Conservation (phyloP, 2,888 invertebrate genomes). For the Callyntrura guangdongensis region DNA sequence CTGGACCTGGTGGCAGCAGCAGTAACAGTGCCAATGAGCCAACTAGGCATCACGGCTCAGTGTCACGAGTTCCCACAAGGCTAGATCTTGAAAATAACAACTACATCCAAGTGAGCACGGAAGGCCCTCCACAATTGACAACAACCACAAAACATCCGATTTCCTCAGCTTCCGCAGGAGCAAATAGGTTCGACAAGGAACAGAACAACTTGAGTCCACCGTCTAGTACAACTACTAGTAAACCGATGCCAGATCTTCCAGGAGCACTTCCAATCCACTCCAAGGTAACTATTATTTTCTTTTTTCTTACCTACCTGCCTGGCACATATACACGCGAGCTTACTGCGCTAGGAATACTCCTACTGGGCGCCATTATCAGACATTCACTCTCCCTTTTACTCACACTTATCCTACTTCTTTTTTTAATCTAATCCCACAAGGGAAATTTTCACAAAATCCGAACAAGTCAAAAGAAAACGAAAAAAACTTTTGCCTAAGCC, state of each 20-base stretch:
- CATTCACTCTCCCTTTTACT: slow-evolving; percentile 45
- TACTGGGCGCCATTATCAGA: slow-evolving; percentile 35
- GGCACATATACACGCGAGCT: background rate
- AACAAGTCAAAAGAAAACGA: slow-evolving; percentile 25
- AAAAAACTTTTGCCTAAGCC: background rate
- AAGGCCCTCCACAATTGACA: slow-evolving; percentile 60
- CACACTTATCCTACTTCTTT: slow-evolving; percentile 36
- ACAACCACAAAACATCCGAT: slow-evolving; percentile 76
- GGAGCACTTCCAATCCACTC: slow-evolving; percentile 85
- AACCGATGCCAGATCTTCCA: slow-evolving; percentile 84
- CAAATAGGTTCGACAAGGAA: slow-evolving; percentile 64
- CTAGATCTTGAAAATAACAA: slow-evolving; percentile 66
- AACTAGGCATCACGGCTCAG: slow-evolving; percentile 67
- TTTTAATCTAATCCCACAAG: slow-evolving; percentile 57
- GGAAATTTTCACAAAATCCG: slow-evolving; percentile 45
- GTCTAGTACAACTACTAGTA: slow-evolving; percentile 80
- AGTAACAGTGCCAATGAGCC: slow-evolving; percentile 51
- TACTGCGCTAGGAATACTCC: background rate
- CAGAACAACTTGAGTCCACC: slow-evolving; percentile 66
- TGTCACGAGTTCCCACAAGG: slow-evolving; percentile 75
- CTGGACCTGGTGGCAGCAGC: slow-evolving; percentile 33
- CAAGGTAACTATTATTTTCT: slow-evolving; percentile 79
- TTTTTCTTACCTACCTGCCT: background rate
- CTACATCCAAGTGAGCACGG: slow-evolving; percentile 72
- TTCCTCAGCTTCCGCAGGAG: slow-evolving; percentile 60